Base-by-base conservation (phyloP, 2,797 vertebrate genomes). In the Erethizon dorsatum region DNA sequence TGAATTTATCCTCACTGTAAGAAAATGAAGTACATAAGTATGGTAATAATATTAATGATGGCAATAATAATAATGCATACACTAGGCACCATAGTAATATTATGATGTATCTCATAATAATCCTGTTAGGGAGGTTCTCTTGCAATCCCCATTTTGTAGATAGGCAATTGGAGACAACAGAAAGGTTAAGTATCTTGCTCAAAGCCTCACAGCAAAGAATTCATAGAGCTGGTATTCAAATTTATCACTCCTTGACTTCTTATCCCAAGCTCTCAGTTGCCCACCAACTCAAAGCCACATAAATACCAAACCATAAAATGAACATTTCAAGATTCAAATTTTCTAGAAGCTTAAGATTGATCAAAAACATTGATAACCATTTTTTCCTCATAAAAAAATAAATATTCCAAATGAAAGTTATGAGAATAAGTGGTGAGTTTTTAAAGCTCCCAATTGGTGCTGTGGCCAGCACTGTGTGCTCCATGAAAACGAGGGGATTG, bases 301-400 rank as follows among this genome's bases (percentile, higher is more conserved):
- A 88, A 83, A 82, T 33, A 75, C 50, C 61, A 5, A 22, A 45
- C 69, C 13, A 31, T 78, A 73, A 94, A 97, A 73, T 41, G 50
- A 96, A 91, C 41, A 45, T 54, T 12, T 67, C 33, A 88, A 1
- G 14, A 31, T 65, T 94, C 54, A 88, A 52, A 90, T 69, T 93
- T 57, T 86, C 86, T 82, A 73, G 71, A 95, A 61, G n/a, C 50
- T 50, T 41, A 9, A 59, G 33, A 52, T 80, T 31, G 31, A 88
- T 88, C 33, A 69, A 96, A 94, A 94, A 33, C 22, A 71, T 73
- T 59, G 69, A 77, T 50, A 79, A 79, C 3, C 3, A 61, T 52
- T 88, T 63, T 92, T 95, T 83, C 20, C 69, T 96, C 50, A 22
- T 67, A 41, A 57, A 18, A n/a, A 94, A 91, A 67, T 67, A n/a